Percentiles rank a stretch among this genome's conserved stretches.
phyloP scores from a whole-genome alignment of 92 coral and sea anemone species.

The Anthopleura xanthogrammica region DNA sequence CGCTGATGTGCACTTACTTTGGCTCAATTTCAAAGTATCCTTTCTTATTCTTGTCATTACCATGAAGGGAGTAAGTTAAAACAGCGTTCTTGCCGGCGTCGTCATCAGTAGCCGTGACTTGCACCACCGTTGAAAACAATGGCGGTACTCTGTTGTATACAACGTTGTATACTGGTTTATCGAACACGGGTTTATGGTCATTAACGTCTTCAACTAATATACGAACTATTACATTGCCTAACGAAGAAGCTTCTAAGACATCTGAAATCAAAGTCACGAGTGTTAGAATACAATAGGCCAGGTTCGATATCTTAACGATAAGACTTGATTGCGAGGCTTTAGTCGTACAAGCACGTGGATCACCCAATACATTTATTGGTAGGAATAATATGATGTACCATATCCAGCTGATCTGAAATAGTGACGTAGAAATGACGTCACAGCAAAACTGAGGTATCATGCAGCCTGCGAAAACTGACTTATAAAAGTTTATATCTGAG shows the following conservation, averaged over 20 bases:
- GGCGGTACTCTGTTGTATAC: conserved; percentile 36
- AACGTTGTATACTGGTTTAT: conserved; percentile 30
- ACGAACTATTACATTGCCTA: conserved; percentile 60
- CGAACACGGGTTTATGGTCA: conserved; percentile 67
- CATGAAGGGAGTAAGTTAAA: conserved; percentile 49
- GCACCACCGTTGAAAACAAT: conserved; percentile 37
- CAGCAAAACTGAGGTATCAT: no score
- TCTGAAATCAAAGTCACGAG: conserved; percentile 11
- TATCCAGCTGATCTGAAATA: no score
- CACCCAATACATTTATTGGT: no score
- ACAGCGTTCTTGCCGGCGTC: conserved; percentile 58
- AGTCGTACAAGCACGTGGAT: no score
- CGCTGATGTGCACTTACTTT: conserved; percentile 34
- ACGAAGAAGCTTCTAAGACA: conserved; percentile 29
- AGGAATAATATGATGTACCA: no score
- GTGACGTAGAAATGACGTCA: no score
- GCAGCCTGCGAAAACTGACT: no score
- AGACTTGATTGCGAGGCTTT: no score
- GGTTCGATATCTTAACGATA: no score
- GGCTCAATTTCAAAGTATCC: conserved; percentile 49
- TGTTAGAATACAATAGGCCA: not conserved
- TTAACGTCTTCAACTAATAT: conserved; percentile 65
- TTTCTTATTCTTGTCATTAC: conserved; percentile 36
- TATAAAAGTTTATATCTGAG: no score
- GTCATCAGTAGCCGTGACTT: conserved; percentile 50